These are phyloP conservation scores for Caenorhabditis remanei DNA, from an alignment of 1,140 invertebrate genomes.

Conservation along the genomic window DNA sequence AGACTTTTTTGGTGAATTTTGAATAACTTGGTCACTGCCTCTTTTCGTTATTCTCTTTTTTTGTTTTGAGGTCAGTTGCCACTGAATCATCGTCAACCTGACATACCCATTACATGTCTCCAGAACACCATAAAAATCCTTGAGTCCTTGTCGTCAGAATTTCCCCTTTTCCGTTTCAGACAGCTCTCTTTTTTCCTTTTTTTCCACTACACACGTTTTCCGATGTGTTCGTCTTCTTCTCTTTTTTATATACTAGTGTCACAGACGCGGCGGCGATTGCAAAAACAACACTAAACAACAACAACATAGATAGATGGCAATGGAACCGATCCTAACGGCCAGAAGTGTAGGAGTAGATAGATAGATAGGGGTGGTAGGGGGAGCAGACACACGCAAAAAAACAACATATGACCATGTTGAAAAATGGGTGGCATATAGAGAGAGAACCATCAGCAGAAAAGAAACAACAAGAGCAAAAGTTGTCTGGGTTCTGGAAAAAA, in stretches of 20 bases:
- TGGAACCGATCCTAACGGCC: slow-evolving; percentile 28
- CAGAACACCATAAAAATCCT: slow-evolving; percentile 42
- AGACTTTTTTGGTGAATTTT: slow-evolving; percentile 26
- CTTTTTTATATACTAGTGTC: slow-evolving; percentile 43
- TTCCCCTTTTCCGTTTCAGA: slow-evolving; percentile 35
- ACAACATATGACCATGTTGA: slow-evolving; percentile 55
- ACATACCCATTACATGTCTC: slow-evolving; percentile 43
- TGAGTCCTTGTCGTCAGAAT: slow-evolving; percentile 24
- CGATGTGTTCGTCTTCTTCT: slow-evolving; percentile 15
- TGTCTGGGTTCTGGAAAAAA: background rate
- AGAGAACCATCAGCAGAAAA: background rate
- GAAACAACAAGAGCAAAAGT: background rate
- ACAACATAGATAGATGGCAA: slow-evolving; percentile 22
- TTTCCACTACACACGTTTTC: background rate
- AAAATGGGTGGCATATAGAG: background rate
- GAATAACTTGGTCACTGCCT: slow-evolving; percentile 50
- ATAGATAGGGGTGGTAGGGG: too few species aligned
- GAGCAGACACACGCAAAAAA: slow-evolving; percentile 42
- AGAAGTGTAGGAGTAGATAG: background rate
- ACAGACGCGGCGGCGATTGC: slow-evolving; percentile 33
- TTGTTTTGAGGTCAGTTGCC: slow-evolving; percentile 29
- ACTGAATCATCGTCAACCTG: slow-evolving; percentile 47
- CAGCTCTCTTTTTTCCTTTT: background rate
- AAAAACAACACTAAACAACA: slow-evolving; percentile 53
- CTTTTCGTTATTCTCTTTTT: slow-evolving; percentile 49